phyloP scores from a whole-genome alignment of 2,888 invertebrate species.

The Cerastis leucographa region DNA sequence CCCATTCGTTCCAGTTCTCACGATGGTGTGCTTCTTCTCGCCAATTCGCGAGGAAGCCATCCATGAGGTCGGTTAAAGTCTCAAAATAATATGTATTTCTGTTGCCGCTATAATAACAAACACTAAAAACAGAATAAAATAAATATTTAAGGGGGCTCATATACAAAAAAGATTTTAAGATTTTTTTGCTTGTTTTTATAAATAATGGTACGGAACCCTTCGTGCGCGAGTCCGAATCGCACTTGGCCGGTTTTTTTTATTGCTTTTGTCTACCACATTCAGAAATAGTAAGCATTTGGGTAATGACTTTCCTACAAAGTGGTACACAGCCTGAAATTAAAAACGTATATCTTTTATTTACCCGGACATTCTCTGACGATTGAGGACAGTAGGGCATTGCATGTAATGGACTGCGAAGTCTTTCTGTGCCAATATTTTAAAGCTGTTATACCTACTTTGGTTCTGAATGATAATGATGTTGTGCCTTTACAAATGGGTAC shows the following conservation, averaged over 20 bases:
- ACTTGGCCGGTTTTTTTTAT: not conserved
- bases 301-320: slow-evolving; percentile 12
- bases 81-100: not conserved
- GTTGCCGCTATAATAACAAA: too few relatives aligned
- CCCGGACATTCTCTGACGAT: slow-evolving; percentile 34
- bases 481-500: not conserved
- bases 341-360: slow-evolving; percentile 32
- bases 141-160: too few relatives aligned
- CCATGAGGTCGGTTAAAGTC: not conserved
- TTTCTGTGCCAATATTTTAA: slow-evolving; percentile 39
- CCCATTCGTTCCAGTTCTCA: too few relatives aligned
- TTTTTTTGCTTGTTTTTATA: too few relatives aligned
- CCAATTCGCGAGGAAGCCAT: too few relatives aligned
- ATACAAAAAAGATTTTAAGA: too few relatives aligned
- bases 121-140: too few relatives aligned
- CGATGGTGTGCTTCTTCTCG: too few relatives aligned
- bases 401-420: slow-evolving; percentile 31
- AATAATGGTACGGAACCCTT: too few relatives aligned
- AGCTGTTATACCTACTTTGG: not conserved
- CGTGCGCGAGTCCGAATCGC: too few relatives aligned
- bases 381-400: slow-evolving; percentile 45
- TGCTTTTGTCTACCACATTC: not conserved
- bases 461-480: not conserved
- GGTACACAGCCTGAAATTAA: slow-evolving; percentile 10
- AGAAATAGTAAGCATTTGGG: not conserved